Conservation (phyloP, 2,888 invertebrate genomes). For the Teinopalpus imperialis region DNA sequence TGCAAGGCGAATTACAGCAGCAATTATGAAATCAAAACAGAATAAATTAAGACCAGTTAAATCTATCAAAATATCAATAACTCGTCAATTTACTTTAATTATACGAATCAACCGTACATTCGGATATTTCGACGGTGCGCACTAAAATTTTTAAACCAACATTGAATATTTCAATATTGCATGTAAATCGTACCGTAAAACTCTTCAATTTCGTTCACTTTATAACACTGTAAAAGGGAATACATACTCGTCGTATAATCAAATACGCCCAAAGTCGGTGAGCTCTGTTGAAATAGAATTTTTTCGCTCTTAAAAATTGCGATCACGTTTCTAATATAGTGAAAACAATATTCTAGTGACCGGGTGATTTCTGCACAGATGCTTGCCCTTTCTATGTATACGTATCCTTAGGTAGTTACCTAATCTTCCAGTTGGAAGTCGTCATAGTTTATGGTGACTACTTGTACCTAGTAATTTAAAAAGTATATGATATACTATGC, state of each 20-base stretch:
- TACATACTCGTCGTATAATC: slow-evolving; percentile 70
- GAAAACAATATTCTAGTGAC: slow-evolving; percentile 84
- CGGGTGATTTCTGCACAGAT: slow-evolving; percentile 80
- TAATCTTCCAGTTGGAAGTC: no score
- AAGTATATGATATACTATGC: no score
- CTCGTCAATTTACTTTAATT: slow-evolving; percentile 19
- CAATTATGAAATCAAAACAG: no score
- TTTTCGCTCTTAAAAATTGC: slow-evolving; percentile 81
- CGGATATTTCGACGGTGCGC: slow-evolving; percentile 15
- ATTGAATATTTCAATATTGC: slow-evolving; percentile 67
- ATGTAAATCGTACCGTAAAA: slow-evolving; percentile 68
- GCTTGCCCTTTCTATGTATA: slow-evolving; percentile 71
- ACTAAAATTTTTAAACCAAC: slow-evolving; percentile 54
- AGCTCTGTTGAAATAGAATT: slow-evolving; percentile 73
- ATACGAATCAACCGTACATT: slow-evolving; percentile 6
- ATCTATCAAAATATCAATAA: slow-evolving; percentile 6
- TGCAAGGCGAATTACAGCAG: no score
- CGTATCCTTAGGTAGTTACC: slow-evolving; percentile 56
- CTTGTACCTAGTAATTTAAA: no score
- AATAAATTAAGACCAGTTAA: slow-evolving; percentile 7
- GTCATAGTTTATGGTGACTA: no score
- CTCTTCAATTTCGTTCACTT: slow-evolving; percentile 67
- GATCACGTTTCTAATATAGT: slow-evolving; percentile 83
- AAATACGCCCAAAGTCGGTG: slow-evolving; percentile 70
- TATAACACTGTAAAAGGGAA: slow-evolving; percentile 70